Base-by-base conservation (phyloP, 2,888 invertebrate species). In the Xestia sexstrigata region DNA sequence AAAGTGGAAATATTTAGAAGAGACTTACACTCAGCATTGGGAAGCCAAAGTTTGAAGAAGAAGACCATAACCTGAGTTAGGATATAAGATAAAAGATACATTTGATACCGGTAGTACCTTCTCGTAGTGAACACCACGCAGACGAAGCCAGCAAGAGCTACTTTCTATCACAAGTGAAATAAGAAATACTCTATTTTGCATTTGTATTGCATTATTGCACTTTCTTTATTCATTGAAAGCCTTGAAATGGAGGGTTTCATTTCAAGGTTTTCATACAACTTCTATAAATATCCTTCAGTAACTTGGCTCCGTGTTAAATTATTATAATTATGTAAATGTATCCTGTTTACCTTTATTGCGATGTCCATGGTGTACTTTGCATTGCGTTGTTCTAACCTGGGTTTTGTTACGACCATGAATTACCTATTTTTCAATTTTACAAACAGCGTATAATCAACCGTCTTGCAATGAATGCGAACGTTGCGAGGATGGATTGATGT, bases 241-340 rank as follows among this genome's bases (percentile, higher is more conserved):
- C 35, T 20, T 62, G 15, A n/a, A 63, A 63, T 42, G n/a, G 13
- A 8, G 2, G n/a, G 0, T 13, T 30, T 6, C 60, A 30, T 60
- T 60, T 8, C 60, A 60, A 60, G 60, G 30, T 60, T 58, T 30
- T 60, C 30, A 60, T 30, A 26, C 26, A 52, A 30, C 58, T 72
- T 62, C n/a, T 79, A 62, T 79, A 79, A 52, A 79, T 79, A 79
- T 39, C 17, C 5, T 62, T 20, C 9, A 39, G 30, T 67, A n/a
- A 55, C n/a, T 55, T 20, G 4, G 20, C 9, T 63, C 9, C 30
- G n/a, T 62, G 6, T 30, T n/a, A n/a, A 47, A n/a, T 17, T 2
- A 35, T 35, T n/a, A n/a, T n/a, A n/a, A 15, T 17, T 45, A 77
- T 63, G 26, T 63, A 17, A 76, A 76, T 35, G 67, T 52, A 23